Evolutionary conservation across 2,888 invertebrate species (phyloP).

Genomic region (Crioceris asparagi): DNA sequence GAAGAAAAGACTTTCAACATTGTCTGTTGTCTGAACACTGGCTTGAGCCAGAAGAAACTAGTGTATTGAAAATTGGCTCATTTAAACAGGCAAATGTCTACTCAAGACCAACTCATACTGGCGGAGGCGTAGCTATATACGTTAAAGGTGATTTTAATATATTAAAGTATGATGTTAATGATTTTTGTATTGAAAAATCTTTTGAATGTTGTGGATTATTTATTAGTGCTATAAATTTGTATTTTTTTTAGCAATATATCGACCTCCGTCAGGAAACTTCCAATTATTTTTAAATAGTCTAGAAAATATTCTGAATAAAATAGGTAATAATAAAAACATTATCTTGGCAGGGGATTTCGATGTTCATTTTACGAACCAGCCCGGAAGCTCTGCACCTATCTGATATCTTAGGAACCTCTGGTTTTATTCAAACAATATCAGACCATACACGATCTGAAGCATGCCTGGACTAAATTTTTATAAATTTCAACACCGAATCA

Average conservation of each 20-base stretch:
- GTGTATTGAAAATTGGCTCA: background rate
- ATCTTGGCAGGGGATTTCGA: background rate
- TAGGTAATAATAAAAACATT: background rate
- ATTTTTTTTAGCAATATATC: background rate
- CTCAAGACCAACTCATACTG: background rate
- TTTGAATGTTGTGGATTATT: too few relatives aligned
- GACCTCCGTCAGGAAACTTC: background rate
- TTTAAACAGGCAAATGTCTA: background rate
- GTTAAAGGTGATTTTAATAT: too few relatives aligned
- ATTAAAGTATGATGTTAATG: background rate
- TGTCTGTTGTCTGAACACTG: conserved; percentile 4
- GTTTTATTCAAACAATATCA: background rate
- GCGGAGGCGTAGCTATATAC: too few relatives aligned
- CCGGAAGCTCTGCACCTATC: too few relatives aligned
- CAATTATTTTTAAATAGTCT: background rate
- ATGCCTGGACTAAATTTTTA: too few relatives aligned
- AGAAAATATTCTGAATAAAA: background rate
- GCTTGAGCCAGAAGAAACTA: background rate
- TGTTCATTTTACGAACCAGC: background rate
- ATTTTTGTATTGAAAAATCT: background rate
- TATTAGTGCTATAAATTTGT: too few relatives aligned
- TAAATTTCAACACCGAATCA: too few relatives aligned
- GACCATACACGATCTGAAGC: too few relatives aligned
- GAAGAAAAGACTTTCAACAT: conserved; percentile 2
- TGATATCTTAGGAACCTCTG: background rate